phyloP scores from a whole-genome alignment of 2,113 vertebrate genomes.

The Bombycilla garrulus region DNA sequence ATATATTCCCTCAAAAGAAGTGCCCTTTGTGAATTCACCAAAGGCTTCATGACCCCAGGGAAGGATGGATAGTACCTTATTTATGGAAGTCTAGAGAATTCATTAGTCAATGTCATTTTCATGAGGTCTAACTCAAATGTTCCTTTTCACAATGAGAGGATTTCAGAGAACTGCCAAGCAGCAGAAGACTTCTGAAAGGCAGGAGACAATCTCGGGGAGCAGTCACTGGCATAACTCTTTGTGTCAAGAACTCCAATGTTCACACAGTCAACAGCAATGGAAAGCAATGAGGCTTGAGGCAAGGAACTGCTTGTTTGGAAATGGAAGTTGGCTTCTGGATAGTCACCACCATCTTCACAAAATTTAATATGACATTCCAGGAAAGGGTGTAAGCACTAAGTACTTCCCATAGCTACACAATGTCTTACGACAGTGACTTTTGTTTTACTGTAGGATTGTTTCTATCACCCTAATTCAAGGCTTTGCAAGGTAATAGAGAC shows the following conservation, averaged over 20 bases:
- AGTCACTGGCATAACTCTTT: neutral
- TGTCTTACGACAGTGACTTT: neutral
- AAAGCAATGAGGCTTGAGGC: neutral
- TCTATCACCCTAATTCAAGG: neutral
- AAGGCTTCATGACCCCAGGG: neutral
- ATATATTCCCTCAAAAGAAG: neutral
- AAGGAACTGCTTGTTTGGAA: neutral
- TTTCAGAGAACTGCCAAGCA: neutral
- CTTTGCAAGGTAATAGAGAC: neutral
- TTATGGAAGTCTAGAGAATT: neutral
- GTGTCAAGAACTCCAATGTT: neutral
- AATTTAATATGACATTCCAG: neutral
- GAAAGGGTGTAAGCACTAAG: neutral
- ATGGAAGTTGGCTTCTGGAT: neutral
- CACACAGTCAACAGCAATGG: neutral
- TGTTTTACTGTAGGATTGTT: neutral
- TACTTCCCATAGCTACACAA: neutral
- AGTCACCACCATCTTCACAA: neutral
- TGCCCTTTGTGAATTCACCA: neutral
- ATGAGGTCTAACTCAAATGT: fast-evolving
- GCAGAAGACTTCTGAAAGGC: neutral
- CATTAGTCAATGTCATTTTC: neutral
- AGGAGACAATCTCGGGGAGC: neutral
- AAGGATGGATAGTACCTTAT: neutral
- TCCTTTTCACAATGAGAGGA: neutral